Evolutionary conservation across 2,113 vertebrate species (phyloP), one percentile per base, ranked within the genome.

Genomic region (Lichenostomus cassidix): DNA sequence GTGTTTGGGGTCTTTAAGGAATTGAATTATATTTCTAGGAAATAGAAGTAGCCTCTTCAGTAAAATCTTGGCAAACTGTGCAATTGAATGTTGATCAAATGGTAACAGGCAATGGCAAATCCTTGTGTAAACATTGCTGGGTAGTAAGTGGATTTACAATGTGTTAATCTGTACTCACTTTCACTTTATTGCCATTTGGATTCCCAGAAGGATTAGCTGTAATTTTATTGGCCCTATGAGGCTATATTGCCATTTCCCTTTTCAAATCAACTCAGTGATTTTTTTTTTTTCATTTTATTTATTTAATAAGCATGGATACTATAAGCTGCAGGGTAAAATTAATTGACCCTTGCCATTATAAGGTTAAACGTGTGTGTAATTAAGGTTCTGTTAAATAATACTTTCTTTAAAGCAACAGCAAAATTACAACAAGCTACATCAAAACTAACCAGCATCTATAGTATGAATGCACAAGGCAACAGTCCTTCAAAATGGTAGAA

Each of bases 141-240:
- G 87, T 97, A 97, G 97, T 98, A 98, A 98, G 98, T 99, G 98
- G 98, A 98, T 98, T 98, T 98, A 98, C 97, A 97, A 97, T 98
- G 97, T 98, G 98, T 98, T 98, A 98, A 98, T 98, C 98, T 98
- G 96, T 97, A 97, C 98, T 98, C 98, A 97, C 98, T 98, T 98
- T 97, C 98, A 98, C 98, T 99, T 99, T 98, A 98, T 99, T 99
- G 98, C 98, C 98, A 98, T 98, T 97, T 98, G 97, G 98, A 98
- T 98, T 99, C 98, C 98, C 98, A 97, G 96, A 98, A 97, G 98
- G 98, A 99, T 99, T 99, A 99, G 97, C 98, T 98, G 98, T 98
- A 98, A 97, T 98, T 99, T 98, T 97, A 98, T 98, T 98, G 98
- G 97, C 97, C 98, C 97, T 99, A 98, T 98, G 99, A 98, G 95